phyloP scores from a whole-genome alignment of 2,888 invertebrate genomes.

The Rotaria magnacalcarata region DNA sequence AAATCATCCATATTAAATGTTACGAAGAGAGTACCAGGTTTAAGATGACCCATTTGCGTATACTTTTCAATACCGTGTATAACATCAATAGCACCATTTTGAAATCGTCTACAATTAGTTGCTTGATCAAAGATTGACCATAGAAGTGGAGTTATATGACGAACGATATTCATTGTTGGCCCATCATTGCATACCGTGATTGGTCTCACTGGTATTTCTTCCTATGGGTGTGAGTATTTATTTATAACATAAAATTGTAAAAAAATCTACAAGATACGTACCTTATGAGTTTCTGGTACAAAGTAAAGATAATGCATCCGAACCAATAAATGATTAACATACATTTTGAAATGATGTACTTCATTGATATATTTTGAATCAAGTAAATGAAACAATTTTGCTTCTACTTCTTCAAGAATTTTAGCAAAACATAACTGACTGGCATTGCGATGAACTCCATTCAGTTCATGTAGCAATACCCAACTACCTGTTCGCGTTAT shows the following conservation, averaged over 20 bases:
- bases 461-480: too few relatives aligned
- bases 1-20: too few relatives aligned
- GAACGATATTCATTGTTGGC: too few relatives aligned
- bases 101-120: too few relatives aligned
- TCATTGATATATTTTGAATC: not conserved
- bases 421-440: not conserved
- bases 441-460: not conserved
- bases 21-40: too few relatives aligned
- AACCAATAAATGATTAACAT: not conserved
- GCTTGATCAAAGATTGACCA: too few relatives aligned
- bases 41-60: too few relatives aligned
- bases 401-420: not conserved
- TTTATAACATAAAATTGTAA: not conserved
- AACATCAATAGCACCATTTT: too few relatives aligned
- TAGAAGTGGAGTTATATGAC: too few relatives aligned
- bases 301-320: not conserved
- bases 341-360: not conserved
- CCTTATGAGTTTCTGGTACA: not conserved
- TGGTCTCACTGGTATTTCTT: not conserved
- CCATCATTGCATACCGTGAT: too few relatives aligned
- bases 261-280: not conserved
- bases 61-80: too few relatives aligned
- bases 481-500: not conserved
- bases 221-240: not conserved
- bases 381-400: not conserved